Evolutionary conservation across 2,113 vertebrate genomes (phyloP), one percentile per base, ranked within the genome.

Genomic region (Seriola quinqueradiata): DNA sequence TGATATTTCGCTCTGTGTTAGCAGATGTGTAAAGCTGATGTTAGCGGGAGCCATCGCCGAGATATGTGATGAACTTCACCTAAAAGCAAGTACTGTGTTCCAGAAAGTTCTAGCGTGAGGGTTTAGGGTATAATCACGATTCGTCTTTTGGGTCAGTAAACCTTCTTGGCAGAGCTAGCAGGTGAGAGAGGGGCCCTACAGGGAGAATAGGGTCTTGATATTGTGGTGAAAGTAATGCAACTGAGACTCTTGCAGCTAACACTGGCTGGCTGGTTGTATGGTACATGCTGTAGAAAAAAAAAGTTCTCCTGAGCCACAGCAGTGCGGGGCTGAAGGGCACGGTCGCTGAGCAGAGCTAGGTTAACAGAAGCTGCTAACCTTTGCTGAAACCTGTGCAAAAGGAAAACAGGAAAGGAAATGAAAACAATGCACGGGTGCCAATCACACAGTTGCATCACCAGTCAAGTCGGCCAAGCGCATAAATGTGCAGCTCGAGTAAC

Each of bases 111-210:
- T 68, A 59, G 50, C 70, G 65, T 69, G 38, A 61, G 64, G 14
- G 36, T 74, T 40, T 46, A 59, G 64, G 81, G 67, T 42, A 81
- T 75, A 69, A 84, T 81, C 64, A 81, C 75, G 58, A 83, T 44
- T 44, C 69, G 68, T 82, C 44, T 86, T 28, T 65, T 63, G 70
- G 81, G 74, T 81, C 70, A 65, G 59, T 70, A 64, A 72, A 70
- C 44, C 42, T 25, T 66, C 55, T 70, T 71, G 67, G 66, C 65
- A 10, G 55, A 75, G 70, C 75, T 68, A 66, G 34, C 28, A 76
- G 36, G 50, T 38, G 34, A 57, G 48, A 81, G 48, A 66, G 58
- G 9, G n/a, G 63, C 73, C 69, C 28, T 9, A 3, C 32, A 46
- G 75, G 65, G 84, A 82, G 70, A 70, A 60, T 36, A 60, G 25